Evolutionary conservation across 2,888 invertebrate species (phyloP).

Genomic region (Horisme vitalbata): DNA sequence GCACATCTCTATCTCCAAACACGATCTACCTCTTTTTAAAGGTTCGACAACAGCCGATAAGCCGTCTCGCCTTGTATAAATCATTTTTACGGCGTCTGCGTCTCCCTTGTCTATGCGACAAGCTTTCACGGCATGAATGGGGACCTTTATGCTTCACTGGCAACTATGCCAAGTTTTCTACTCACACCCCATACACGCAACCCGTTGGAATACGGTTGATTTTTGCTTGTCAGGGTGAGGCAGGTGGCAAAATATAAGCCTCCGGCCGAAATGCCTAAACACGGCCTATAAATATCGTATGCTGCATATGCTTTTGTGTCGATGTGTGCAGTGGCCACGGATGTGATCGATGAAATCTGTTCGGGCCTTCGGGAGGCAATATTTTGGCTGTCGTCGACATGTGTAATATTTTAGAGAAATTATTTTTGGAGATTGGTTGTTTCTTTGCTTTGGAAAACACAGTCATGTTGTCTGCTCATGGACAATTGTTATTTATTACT

Average conservation of each 20-base stretch:
- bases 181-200: constrained; percentile 29
- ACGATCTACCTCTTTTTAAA: constrained; percentile 60
- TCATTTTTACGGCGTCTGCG: constrained; percentile 71
- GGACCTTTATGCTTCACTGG: constrained; percentile 65
- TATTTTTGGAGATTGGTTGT: constrained; percentile 17
- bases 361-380: constrained; percentile 27
- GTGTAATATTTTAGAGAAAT: constrained; percentile 22
- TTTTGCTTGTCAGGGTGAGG: constrained; percentile 31
- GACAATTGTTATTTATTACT: constrained; percentile 1
- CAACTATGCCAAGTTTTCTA: constrained; percentile 36
- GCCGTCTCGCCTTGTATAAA: constrained; percentile 66
- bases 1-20: constrained; percentile 47
- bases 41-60: constrained; percentile 69
- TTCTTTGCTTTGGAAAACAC: constrained; percentile 6
- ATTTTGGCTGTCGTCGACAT: constrained; percentile 23
- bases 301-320: constrained; percentile 48
- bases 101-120: constrained; percentile 69
- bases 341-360: constrained; percentile 44
- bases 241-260: constrained; percentile 39
- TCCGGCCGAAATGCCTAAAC: constrained; percentile 66
- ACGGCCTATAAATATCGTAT: constrained; percentile 70
- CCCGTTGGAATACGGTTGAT: constrained; percentile 29
- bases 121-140: constrained; percentile 74
- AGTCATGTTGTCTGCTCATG: constrained; percentile 3
- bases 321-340: constrained; percentile 39